Conservation (phyloP, 2,797 vertebrate species). For the Eulemur coronatus region DNA sequence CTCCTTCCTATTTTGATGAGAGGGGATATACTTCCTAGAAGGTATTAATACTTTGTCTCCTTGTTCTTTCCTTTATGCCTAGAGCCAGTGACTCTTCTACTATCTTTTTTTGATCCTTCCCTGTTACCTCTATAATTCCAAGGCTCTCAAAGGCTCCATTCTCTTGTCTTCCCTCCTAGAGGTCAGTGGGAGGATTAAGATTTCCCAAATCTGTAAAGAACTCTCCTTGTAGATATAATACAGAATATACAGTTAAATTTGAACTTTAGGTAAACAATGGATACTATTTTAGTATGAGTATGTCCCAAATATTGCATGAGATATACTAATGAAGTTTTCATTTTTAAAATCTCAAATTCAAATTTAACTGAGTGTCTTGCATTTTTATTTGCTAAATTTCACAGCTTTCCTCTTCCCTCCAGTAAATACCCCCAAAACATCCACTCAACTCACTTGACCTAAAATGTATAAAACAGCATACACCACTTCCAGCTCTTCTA, state of each 20-base stretch:
- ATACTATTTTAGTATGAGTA: background rate
- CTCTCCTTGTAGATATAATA: background rate
- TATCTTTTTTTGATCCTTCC: background rate
- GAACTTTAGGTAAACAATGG: background rate
- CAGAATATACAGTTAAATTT: background rate
- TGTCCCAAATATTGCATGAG: background rate
- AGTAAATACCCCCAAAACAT: background rate
- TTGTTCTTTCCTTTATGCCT: background rate
- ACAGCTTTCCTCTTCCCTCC: background rate
- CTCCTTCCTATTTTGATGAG: background rate
- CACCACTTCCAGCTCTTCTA: background rate
- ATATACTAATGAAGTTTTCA: background rate
- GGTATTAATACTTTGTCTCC: background rate
- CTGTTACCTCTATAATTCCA: background rate
- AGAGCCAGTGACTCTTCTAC: background rate
- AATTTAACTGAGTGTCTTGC: background rate
- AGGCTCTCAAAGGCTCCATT: background rate
- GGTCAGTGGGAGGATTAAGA: background rate
- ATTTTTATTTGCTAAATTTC: constrained; percentile 14
- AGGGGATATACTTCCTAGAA: background rate
- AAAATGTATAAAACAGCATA: background rate
- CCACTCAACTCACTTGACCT: background rate
- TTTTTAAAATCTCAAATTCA: background rate
- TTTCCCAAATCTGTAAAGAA: background rate
- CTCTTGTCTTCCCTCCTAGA: background rate